Conservation (phyloP, 37 sponge, comb jelly and placozoan species). For the Cliona cf. orientalis region DNA sequence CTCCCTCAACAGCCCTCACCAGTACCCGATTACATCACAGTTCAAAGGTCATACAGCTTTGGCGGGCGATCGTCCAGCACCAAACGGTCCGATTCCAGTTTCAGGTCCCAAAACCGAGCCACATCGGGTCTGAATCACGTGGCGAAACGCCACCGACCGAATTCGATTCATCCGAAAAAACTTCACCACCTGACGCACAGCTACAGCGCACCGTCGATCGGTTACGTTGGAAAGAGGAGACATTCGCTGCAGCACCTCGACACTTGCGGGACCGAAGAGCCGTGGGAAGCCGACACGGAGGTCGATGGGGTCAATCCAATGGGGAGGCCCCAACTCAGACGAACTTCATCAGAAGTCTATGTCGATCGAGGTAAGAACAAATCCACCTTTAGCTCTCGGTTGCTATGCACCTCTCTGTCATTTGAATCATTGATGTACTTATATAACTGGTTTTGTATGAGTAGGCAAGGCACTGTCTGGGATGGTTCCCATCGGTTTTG, state of each 20-base stretch:
- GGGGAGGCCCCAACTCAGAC: background rate
- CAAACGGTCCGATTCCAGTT: too few relatives aligned
- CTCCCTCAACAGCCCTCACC: background rate
- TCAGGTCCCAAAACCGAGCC: too few relatives aligned
- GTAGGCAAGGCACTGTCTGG: too few relatives aligned
- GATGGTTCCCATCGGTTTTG: too few relatives aligned
- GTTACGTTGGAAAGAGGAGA: background rate
- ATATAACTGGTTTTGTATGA: too few relatives aligned
- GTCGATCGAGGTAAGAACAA: constrained; percentile 27
- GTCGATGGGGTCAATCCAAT: background rate
- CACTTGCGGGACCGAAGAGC: background rate
- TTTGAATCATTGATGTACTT: too few relatives aligned
- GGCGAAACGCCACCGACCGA: background rate
- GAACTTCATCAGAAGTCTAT: constrained; percentile 22
- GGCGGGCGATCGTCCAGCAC: too few relatives aligned
- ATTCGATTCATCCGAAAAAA: background rate
- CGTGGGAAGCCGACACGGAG: background rate
- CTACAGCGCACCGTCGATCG: constrained; percentile 26
- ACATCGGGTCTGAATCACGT: background rate
- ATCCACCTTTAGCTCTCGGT: background rate
- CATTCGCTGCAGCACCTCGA: background rate
- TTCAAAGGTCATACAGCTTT: background rate
- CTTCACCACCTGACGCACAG: constrained; percentile 8
- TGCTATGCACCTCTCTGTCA: too few relatives aligned
- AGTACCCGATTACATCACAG: background rate